phyloP scores from a whole-genome alignment of 2,888 invertebrate genomes.

The Synanthedon formicaeformis region DNA sequence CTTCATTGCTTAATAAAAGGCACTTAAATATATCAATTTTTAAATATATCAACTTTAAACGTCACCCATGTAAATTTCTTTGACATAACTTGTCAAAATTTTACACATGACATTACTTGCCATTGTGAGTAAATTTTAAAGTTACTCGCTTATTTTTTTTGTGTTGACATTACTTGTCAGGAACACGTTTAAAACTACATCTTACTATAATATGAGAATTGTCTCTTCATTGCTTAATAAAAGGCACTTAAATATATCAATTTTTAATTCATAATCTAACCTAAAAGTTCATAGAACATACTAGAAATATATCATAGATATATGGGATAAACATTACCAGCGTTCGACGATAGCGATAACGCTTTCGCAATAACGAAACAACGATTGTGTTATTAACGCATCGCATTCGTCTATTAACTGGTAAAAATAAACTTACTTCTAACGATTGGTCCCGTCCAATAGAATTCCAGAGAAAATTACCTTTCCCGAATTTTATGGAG shows the following conservation, averaged over 20 bases:
- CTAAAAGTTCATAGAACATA: conserved; percentile 94
- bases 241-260: background rate
- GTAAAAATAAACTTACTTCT: conserved; percentile 54
- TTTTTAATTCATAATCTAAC: conserved; percentile 44
- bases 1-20: background rate
- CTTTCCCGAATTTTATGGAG: conserved; percentile 67
- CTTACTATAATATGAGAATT: background rate
- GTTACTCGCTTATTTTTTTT: background rate
- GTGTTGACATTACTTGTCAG: background rate
- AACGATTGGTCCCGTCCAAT: conserved; percentile 48
- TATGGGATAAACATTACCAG: conserved; percentile 92
- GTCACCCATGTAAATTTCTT: no score
- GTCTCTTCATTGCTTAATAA: background rate
- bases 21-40: conserved; percentile 17
- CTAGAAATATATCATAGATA: conserved; percentile 98
- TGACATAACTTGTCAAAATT: no score
- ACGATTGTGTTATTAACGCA: conserved; percentile 12
- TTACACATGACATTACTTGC: background rate
- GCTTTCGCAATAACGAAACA: conserved; percentile 12
- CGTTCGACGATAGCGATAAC: conserved; percentile 46
- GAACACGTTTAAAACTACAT: background rate
- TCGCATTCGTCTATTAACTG: conserved; percentile 41
- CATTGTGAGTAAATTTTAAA: conserved; percentile 8
- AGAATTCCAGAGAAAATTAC: conserved; percentile 68
- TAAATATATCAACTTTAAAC: no score